phyloP scores from a whole-genome alignment of 2,113 vertebrate genomes.

The Gallinago undulata region DNA sequence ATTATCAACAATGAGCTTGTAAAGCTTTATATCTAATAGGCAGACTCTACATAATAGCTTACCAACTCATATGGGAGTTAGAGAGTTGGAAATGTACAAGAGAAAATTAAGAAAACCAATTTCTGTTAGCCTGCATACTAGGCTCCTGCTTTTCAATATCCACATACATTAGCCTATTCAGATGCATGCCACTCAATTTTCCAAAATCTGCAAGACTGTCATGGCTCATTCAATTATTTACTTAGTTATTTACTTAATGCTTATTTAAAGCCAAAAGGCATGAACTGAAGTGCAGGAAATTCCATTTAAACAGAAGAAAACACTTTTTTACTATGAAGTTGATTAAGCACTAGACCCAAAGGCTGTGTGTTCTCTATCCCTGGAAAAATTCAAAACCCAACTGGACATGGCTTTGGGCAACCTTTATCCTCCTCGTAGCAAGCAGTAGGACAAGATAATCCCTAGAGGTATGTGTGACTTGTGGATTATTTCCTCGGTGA shows the following conservation, averaged over 20 bases:
- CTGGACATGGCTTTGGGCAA: neutral
- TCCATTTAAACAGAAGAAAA: neutral
- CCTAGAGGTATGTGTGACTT: neutral
- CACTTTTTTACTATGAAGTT: neutral
- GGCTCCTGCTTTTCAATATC: conserved; percentile 9
- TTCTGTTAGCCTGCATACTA: neutral
- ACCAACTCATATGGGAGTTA: neutral
- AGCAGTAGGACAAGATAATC: too few relatives aligned
- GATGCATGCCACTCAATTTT: neutral
- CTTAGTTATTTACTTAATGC: neutral
- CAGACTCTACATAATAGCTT: conserved; percentile 13
- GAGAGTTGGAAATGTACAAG: conserved; percentile 10
- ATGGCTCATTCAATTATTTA: neutral
- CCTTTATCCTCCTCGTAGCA: neutral
- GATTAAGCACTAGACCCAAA: neutral
- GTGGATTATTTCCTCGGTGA: neutral
- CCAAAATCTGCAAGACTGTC: neutral
- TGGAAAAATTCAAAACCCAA: neutral
- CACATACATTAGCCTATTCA: neutral
- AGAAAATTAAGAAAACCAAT: conserved; percentile 34
- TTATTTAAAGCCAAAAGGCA: neutral
- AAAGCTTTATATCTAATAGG: conserved; percentile 48
- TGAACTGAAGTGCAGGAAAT: neutral
- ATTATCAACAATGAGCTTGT: conserved; percentile 43
- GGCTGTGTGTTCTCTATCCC: neutral